Conservation (phyloP, 2,888 invertebrate species). For the Lysandra bellargus region DNA sequence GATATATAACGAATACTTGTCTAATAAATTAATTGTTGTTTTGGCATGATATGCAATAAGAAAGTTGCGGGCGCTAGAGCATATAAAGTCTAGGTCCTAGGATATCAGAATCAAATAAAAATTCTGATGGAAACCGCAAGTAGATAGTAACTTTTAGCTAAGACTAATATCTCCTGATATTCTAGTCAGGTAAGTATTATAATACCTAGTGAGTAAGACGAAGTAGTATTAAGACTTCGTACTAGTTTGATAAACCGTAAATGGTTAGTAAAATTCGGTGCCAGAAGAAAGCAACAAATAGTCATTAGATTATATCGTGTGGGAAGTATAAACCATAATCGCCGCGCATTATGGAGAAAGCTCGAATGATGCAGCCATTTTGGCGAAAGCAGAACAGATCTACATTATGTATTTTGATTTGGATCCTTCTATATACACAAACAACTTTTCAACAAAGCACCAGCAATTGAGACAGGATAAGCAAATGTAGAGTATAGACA, state of each 20-base stretch:
- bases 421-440: neutral
- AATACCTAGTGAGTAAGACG: too few relatives aligned
- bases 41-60: neutral
- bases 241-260: neutral
- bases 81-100: neutral
- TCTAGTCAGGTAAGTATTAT: neutral
- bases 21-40: neutral
- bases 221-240: neutral
- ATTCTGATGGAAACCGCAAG: neutral
- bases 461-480: neutral
- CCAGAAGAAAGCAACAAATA: conserved; percentile 3
- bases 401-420: neutral
- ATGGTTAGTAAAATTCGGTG: neutral
- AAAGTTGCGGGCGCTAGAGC: neutral
- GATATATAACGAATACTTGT: neutral
- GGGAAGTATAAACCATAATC: neutral
- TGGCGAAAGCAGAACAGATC: conserved; percentile 21
- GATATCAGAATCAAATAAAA: too few relatives aligned
- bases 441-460: neutral
- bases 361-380: neutral
- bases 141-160: neutral
- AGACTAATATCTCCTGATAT: neutral
- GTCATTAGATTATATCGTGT: neutral
- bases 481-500: neutral
- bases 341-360: conserved; percentile 4